phyloP scores from a whole-genome alignment of 2,797 vertebrate species.

The Linurgus olivaceus region DNA sequence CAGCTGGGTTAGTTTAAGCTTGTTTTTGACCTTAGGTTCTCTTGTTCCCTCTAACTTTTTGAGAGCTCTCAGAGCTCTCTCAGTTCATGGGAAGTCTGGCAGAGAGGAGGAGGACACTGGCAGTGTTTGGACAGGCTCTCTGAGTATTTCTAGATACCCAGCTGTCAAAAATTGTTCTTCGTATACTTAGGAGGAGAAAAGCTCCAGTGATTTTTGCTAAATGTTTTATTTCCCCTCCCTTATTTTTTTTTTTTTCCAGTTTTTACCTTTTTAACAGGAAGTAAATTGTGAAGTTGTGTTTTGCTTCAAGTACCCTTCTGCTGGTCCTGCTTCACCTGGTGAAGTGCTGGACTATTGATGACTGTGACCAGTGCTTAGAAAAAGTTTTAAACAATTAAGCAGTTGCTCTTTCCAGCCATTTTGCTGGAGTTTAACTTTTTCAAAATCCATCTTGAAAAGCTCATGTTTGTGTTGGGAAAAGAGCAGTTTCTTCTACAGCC shows the following conservation, averaged over 20 bases:
- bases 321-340: not conserved
- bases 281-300: not conserved
- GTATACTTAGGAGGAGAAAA: not conserved
- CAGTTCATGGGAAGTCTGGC: not conserved
- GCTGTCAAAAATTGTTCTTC: not conserved
- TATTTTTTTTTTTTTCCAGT: too few species aligned
- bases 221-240: not conserved
- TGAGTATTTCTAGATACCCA: constrained; percentile 63
- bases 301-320: not conserved
- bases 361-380: not conserved
- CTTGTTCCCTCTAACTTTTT: not conserved
- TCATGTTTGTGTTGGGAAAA: fast-evolving
- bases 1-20: constrained; percentile 49
- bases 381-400: not conserved
- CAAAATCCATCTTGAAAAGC: not conserved
- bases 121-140: constrained; percentile 41
- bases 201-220: not conserved
- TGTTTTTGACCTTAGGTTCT: not conserved
- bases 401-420: not conserved
- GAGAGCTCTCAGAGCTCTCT: constrained; percentile 4
- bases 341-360: not conserved
- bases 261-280: not conserved
- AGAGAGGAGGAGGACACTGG: not conserved
- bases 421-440: not conserved
- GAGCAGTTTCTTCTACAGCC: not conserved